Evolutionary conservation across 2,113 vertebrate species (phyloP).

Genomic region (Phocoena phocoena): DNA sequence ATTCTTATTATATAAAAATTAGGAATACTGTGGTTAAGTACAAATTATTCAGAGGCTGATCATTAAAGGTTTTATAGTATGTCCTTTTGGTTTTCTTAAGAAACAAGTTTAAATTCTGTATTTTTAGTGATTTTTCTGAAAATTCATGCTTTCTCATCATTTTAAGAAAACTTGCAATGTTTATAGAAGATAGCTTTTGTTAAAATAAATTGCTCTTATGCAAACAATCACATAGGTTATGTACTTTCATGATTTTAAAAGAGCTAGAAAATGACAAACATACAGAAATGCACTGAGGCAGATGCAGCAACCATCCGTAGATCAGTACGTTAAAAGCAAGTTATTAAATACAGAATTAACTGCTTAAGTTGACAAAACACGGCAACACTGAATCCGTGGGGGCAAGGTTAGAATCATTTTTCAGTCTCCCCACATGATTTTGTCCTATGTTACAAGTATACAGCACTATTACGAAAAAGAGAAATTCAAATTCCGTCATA

Average conservation of each 20-base stretch:
- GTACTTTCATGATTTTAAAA: background rate
- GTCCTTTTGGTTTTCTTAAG: slow-evolving; percentile 28
- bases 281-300: background rate
- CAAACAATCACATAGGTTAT: background rate
- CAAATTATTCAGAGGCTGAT: slow-evolving; percentile 21
- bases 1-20: slow-evolving; percentile 40
- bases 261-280: background rate
- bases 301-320: background rate
- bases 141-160: background rate
- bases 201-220: slow-evolving; percentile 47
- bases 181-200: background rate
- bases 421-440: background rate
- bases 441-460: background rate
- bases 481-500: background rate
- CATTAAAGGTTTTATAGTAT: background rate
- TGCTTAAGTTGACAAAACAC: slow-evolving; percentile 29
- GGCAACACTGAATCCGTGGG: background rate
- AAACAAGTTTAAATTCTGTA: slow-evolving; percentile 14
- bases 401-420: slow-evolving; percentile 33
- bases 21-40: background rate
- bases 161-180: slow-evolving; percentile 3
- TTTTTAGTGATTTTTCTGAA: slow-evolving; percentile 37
- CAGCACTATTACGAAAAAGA: background rate
- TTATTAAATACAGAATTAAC: slow-evolving; percentile 40
- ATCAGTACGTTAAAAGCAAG: background rate